Evolutionary conservation across 2,797 vertebrate genomes (phyloP).

Genomic region (Lepidocolaptes lacrymiger): DNA sequence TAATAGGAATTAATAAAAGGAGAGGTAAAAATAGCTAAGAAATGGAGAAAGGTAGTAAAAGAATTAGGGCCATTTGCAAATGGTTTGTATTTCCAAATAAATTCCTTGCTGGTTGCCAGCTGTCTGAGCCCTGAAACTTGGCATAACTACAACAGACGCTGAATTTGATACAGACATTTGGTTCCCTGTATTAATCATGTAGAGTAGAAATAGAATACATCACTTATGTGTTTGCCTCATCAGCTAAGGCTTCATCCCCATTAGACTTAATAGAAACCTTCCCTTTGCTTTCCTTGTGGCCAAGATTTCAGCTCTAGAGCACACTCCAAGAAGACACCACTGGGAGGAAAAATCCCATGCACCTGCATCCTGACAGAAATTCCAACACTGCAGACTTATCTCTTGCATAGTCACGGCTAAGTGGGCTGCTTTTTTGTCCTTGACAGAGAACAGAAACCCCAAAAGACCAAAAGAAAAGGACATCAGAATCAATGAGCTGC

Average conservation of each 20-base stretch:
- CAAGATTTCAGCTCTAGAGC: neutral
- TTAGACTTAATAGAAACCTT: conserved; percentile 25
- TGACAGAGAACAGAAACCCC: neutral
- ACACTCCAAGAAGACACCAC: neutral
- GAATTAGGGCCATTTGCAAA: conserved; percentile 15
- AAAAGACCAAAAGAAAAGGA: neutral
- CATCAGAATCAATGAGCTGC: neutral
- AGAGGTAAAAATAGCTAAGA: conserved; percentile 10
- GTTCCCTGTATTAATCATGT: conserved; percentile 70
- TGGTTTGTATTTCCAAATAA: conserved; percentile 39
- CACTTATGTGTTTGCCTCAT: conserved; percentile 15
- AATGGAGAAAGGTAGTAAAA: conserved; percentile 32
- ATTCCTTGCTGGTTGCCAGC: conserved; percentile 64
- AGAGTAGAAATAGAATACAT: conserved; percentile 59
- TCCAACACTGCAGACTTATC: neutral
- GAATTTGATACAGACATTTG: conserved; percentile 74
- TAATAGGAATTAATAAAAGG: neutral
- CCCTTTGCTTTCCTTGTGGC: neutral
- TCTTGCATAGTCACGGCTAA: neutral
- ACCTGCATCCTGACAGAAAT: neutral
- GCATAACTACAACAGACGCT: conserved; percentile 63
- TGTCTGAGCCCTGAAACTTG: conserved; percentile 64
- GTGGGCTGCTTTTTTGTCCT: neutral
- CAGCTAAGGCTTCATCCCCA: neutral
- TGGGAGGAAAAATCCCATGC: neutral